Percentiles rank a stretch among this genome's conserved stretches.
Conservation (phyloP, 1,140 invertebrate genomes). For the Diabrotica virgifera region DNA sequence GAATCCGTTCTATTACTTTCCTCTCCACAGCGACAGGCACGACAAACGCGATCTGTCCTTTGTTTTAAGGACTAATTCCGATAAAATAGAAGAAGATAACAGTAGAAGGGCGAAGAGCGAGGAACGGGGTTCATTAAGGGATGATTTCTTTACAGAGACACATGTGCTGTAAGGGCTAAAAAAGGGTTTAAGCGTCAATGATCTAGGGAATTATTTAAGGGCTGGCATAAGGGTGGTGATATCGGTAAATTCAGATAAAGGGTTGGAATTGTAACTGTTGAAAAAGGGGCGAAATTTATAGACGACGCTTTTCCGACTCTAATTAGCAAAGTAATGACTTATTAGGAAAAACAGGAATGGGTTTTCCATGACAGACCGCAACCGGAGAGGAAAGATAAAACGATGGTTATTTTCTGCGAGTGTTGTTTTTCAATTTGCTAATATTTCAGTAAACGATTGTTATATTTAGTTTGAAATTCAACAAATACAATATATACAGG, state of each 20-base stretch:
- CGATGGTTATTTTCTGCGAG: slow-evolving; percentile 6
- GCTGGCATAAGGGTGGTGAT: slow-evolving; percentile 32
- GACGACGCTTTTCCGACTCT: slow-evolving; percentile 26
- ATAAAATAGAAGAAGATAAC: slow-evolving; percentile 3
- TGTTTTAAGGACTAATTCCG: slow-evolving; percentile 2
- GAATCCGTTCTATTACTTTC: background rate
- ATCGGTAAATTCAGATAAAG: slow-evolving; percentile 38
- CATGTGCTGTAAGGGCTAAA: slow-evolving; percentile 35
- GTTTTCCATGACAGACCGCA: slow-evolving; percentile 18
- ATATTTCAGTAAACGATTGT: background rate
- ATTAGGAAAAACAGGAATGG: slow-evolving; percentile 25
- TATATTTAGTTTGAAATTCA: too few relatives aligned
- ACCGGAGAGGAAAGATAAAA: background rate
- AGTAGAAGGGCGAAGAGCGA: background rate
- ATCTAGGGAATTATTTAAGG: slow-evolving; percentile 37
- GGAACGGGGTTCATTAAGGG: slow-evolving; percentile 13
- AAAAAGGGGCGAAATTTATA: slow-evolving; percentile 37
- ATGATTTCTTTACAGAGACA: slow-evolving; percentile 33
- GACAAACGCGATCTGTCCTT: slow-evolving; percentile 1
- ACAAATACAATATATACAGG: too few relatives aligned
- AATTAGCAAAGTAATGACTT: slow-evolving; percentile 32
- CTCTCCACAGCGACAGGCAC: background rate
- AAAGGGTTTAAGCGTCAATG: slow-evolving; percentile 37
- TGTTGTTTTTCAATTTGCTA: background rate
- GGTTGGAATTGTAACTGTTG: slow-evolving; percentile 33